These are phyloP conservation scores for Caiman crocodilus DNA, from an alignment of 2,797 vertebrate genomes.

Conservation along the genomic window DNA sequence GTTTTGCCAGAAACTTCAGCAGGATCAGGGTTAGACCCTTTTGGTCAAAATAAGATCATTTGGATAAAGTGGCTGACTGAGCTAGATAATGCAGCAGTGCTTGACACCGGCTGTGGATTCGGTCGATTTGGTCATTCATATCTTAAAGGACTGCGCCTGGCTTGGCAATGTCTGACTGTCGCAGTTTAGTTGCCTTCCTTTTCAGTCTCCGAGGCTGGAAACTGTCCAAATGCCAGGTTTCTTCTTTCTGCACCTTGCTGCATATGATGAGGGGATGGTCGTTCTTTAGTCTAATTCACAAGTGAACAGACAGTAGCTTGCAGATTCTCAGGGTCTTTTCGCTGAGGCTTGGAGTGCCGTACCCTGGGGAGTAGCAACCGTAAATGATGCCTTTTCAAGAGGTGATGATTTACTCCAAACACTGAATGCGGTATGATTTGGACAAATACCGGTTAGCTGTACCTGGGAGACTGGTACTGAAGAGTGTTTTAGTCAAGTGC, in stretches of 20 bases:
- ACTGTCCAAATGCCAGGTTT: background rate
- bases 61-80: background rate
- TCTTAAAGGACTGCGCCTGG: background rate
- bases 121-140: background rate
- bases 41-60: background rate
- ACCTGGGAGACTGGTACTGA: background rate
- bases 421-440: background rate
- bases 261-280: background rate
- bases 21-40: background rate
- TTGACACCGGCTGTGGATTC: background rate
- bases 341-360: background rate
- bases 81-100: background rate
- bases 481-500: background rate
- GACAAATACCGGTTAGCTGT: background rate
- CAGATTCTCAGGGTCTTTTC: background rate
- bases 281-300: background rate
- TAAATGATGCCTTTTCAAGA: background rate
- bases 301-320: background rate
- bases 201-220: background rate
- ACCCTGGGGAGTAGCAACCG: background rate
- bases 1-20: background rate
- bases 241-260: background rate
- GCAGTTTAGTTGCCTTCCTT: accelerated
- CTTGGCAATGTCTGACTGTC: background rate
- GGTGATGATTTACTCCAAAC: background rate